phyloP scores from a whole-genome alignment of 1,140 invertebrate species.

The Formica selysi region DNA sequence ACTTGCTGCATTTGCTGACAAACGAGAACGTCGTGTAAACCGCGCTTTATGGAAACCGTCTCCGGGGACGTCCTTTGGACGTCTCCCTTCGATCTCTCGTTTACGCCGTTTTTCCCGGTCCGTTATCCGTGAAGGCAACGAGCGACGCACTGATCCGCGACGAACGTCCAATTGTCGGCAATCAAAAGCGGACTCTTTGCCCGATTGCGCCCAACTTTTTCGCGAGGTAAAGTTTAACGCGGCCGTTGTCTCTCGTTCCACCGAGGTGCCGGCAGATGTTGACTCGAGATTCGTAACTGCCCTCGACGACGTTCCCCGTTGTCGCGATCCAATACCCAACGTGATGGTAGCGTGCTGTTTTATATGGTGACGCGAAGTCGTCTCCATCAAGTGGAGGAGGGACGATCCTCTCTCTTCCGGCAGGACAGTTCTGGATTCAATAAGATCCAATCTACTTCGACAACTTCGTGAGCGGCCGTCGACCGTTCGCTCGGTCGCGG shows the following conservation, averaged over 20 bases:
- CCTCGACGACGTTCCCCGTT: not conserved
- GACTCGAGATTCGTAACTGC: slow-evolving; percentile 39
- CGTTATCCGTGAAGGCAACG: slow-evolving; percentile 5
- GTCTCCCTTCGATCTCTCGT: slow-evolving; percentile 15
- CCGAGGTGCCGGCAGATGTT: slow-evolving; percentile 40
- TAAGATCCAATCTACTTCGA: slow-evolving; percentile 76
- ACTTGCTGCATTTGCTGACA: not conserved
- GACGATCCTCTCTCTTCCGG: slow-evolving; percentile 26
- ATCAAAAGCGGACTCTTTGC: slow-evolving; percentile 23
- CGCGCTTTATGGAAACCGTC: not conserved
- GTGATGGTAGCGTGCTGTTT: slow-evolving; percentile 58
- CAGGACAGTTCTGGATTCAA: slow-evolving; percentile 70
- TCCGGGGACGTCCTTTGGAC: not conserved
- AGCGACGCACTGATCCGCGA: not conserved
- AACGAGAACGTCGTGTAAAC: not conserved
- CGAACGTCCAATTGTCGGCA: slow-evolving; percentile 30
- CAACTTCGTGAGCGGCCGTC: slow-evolving; percentile 54
- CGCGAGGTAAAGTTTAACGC: slow-evolving; percentile 21
- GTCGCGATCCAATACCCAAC: slow-evolving; percentile 68
- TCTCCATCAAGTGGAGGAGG: slow-evolving; percentile 44
- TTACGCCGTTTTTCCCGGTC: not conserved
- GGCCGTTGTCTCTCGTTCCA: slow-evolving; percentile 10
- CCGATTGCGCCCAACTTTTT: slow-evolving; percentile 32
- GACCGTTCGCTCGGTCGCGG: slow-evolving; percentile 59
- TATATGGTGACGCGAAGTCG: slow-evolving; percentile 58